Evolutionary conservation across 2,888 invertebrate genomes (phyloP).

Genomic region (Thysanoteuthis rhombus): DNA sequence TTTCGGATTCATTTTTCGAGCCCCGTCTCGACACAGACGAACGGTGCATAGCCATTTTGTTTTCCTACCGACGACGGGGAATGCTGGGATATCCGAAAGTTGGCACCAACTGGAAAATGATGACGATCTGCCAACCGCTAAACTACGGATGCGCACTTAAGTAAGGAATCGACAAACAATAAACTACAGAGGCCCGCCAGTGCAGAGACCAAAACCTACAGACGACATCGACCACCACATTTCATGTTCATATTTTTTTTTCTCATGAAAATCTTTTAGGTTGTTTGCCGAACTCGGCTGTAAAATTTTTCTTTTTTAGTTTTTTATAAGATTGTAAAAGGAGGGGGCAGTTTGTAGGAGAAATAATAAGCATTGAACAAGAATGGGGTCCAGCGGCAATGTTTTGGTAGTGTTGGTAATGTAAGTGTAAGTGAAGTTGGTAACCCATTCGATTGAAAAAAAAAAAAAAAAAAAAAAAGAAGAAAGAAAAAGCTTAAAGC

Average conservation of each 20-base stretch:
- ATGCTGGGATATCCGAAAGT: constrained; percentile 29
- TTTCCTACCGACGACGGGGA: constrained; percentile 25
- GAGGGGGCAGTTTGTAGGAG: neutral
- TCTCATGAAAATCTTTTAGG: neutral
- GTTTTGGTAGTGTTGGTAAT: too few species aligned
- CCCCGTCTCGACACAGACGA: constrained; percentile 54
- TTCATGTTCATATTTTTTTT: neutral
- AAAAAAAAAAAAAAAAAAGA: neutral
- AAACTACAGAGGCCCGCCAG: neutral
- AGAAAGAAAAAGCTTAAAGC: neutral
- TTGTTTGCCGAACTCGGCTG: neutral
- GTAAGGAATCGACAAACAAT: neutral
- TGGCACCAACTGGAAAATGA: neutral
- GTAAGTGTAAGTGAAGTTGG: neutral
- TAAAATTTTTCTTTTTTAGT: neutral
- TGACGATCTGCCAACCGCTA: neutral
- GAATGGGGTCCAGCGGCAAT: neutral
- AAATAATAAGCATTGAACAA: neutral
- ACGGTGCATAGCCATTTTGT: constrained; percentile 58
- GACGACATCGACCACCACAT: neutral
- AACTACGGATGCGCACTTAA: constrained; percentile 1
- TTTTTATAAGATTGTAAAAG: neutral
- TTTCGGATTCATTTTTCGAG: constrained; percentile 58
- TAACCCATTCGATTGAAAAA: neutral
- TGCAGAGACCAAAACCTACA: neutral